Evolutionary conservation across 2,888 invertebrate species (phyloP), one percentile per base, ranked within the genome.

Genomic region (Blastobasis adustella): DNA sequence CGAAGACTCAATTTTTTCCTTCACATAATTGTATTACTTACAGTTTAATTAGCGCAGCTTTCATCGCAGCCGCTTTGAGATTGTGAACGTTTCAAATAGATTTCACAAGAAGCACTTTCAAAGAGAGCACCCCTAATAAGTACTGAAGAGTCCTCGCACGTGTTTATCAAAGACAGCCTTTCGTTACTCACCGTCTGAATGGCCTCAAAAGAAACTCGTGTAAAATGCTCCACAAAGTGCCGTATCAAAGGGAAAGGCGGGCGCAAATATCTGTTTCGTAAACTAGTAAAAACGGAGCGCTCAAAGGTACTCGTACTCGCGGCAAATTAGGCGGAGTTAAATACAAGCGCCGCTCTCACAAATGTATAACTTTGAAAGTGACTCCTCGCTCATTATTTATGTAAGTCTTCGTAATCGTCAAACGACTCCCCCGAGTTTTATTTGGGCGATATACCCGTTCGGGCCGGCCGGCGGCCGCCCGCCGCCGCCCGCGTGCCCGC

Each of bases 121-220:
- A 87, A 88, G 87, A 82, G 86, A 86, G 85, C 84, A 82, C 84
- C 85, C 85, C 87, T 88, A 87, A 88, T 88, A 88, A 87, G 87
- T 86, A 87, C 87, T 86, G 86, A 87, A 87, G 88, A 88, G 87
- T 87, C 84, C 88, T 86, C 87, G 87, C 86, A 88, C 88, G 88
- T 88, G 88, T 88, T 88, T 87, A 88, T 87, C 87, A 88, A 87
- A 88, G 88, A 87, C 88, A 87, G 87, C 87, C 87, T 88, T 88
- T 87, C 88, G 87, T 87, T 88, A 87, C 87, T 87, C 84, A 85
- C 84, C 86, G 88, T 87, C 81, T 88, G 88, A 88, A 88, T 87
- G 86, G 87, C 82, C 86, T 88, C 88, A 87, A 88, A 88, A 87
- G 87, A 87, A 87, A 85, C 87, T 87, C 87, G 87, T 85, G 88